These are phyloP conservation scores for Stomatorhinus walkeri DNA, from an alignment of 2,797 vertebrate species.

Conservation along the genomic window DNA sequence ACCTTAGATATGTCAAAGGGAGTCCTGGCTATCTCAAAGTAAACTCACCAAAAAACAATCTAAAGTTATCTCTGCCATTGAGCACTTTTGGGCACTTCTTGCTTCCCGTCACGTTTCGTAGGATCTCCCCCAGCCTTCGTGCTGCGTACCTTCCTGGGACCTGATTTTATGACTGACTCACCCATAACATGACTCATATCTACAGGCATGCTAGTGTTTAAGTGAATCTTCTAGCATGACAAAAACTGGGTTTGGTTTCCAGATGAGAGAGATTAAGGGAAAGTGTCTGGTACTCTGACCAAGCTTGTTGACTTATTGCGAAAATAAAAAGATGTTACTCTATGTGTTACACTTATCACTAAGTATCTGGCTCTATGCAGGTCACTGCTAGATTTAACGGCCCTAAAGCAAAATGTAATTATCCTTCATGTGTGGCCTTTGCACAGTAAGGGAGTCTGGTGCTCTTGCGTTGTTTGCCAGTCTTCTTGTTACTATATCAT, in stretches of 20 bases:
- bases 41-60: not conserved
- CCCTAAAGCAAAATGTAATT: not conserved
- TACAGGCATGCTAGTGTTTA: not conserved
- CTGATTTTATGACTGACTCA: not conserved
- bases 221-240: not conserved
- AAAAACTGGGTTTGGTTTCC: constrained; percentile 3
- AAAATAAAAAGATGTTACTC: not conserved
- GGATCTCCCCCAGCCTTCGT: not conserved
- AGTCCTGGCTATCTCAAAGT: not conserved
- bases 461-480: not conserved
- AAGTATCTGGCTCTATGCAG: not conserved
- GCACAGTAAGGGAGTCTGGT: not conserved
- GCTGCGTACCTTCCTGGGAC: not conserved
- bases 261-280: constrained; percentile 1
- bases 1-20: not conserved
- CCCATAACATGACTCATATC: constrained; percentile 2
- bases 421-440: not conserved
- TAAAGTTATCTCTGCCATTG: not conserved
- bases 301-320: not conserved
- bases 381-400: not conserved
- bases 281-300: not conserved
- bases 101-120: not conserved
- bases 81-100: not conserved
- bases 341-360: not conserved
- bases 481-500: not conserved